Evolutionary conservation across 1,140 invertebrate species (phyloP), one percentile per base, ranked within the genome.

Genomic region (Episyrphus balteatus): DNA sequence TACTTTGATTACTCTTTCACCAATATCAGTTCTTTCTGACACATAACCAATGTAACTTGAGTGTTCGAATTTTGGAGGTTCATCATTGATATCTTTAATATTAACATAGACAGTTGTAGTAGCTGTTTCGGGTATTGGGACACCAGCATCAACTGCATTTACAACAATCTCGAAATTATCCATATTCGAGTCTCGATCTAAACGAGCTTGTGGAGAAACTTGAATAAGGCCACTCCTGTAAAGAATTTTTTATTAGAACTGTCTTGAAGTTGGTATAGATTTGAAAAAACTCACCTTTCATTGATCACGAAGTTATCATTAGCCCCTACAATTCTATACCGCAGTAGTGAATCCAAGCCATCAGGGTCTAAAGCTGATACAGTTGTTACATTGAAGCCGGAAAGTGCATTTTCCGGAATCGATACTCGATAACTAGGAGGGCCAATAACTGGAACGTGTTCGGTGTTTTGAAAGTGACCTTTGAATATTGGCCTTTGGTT

Each of bases 301-400:
- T 87, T 75, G 15, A 90, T 82, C 11, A 80, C 73, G 62, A 91
- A 91, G 56, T 88, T 88, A 50, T 89, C 87, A 51, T 80, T 83
- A 10, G 82, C 78, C 8, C 86, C 87, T 7, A 79, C 76, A 41
- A 90, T 84, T 48, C 79, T 77, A 61, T 89, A 89, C 1, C 76
- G 76, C 0, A 88, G 56, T 17, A 81, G 61, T 52, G 76, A 75
- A 58, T 87, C 82, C 7, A 82, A 70, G 0, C 84, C 84, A 67
- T 87, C 84, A 0, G 84, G 84, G 68, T 87, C 84, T 49, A 80
- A 82, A 0, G 84, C 84, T 19, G 75, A 56, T 0, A 88, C 81
- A 26, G 70, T 76, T 1, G 83, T 77, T 0, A 88, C 81, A 66
- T 79, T 78, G 10, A 78, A 78, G n/a, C 82, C 82, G 5, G 78